Percentiles rank a stretch among this genome's conserved stretches.
phyloP scores from a whole-genome alignment of 2,113 vertebrate genomes.

The Corvus hawaiiensis region DNA sequence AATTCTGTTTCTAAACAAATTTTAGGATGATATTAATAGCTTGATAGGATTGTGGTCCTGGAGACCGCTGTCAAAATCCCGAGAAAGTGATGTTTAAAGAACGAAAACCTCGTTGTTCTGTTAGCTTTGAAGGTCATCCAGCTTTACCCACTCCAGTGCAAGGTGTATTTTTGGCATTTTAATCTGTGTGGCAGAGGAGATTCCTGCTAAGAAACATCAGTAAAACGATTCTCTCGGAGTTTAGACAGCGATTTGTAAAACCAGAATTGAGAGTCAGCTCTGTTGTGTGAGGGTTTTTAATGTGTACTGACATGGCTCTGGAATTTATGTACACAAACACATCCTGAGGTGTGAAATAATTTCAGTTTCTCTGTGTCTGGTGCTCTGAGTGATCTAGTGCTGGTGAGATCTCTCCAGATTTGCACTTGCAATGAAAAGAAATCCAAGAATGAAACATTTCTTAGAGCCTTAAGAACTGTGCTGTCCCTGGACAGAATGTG shows the following conservation, averaged over 20 bases:
- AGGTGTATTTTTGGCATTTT: slow-evolving; percentile 26
- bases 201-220: slow-evolving; percentile 21
- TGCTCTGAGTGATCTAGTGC: background rate
- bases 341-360: background rate
- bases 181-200: background rate
- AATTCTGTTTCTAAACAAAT: slow-evolving; percentile 20
- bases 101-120: background rate
- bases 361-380: background rate
- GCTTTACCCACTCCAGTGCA: background rate
- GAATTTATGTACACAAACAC: background rate
- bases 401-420: background rate
- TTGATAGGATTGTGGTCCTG: slow-evolving; percentile 2
- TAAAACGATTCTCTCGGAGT: background rate
- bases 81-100: background rate
- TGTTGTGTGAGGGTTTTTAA: background rate
- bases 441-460: background rate
- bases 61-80: background rate
- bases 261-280: background rate
- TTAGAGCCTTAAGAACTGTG: background rate
- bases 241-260: background rate
- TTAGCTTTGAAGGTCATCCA: slow-evolving; percentile 15
- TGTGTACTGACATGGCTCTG: background rate
- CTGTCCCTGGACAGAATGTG: background rate
- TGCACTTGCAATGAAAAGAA: background rate
- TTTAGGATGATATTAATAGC: background rate